These are phyloP conservation scores for Scolanthus callimorphus DNA, from an alignment of 92 coral and sea anemone genomes.

Conservation along the genomic window DNA sequence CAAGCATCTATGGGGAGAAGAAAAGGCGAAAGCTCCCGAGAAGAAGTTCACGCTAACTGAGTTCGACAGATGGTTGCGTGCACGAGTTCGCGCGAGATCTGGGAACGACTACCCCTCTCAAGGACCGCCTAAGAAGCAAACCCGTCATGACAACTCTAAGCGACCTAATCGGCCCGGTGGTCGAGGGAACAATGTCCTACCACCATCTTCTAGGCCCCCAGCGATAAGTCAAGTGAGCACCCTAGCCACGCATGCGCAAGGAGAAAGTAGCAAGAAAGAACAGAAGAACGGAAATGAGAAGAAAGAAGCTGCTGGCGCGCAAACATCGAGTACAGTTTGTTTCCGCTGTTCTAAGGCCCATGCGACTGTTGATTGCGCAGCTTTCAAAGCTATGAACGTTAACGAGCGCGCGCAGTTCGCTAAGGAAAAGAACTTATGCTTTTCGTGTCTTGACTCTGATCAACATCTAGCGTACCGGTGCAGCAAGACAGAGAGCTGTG, in stretches of 20 bases:
- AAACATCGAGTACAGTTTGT: no score
- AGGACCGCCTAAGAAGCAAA: no score
- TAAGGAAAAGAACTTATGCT: constrained; percentile 24
- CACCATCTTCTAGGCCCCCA: no score
- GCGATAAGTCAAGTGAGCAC: no score
- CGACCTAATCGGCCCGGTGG: no score
- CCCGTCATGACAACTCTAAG: no score
- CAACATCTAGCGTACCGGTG: constrained; percentile 45
- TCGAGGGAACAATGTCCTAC: no score
- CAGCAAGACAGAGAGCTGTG: constrained; percentile 17
- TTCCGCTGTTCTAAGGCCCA: constrained; percentile 7
- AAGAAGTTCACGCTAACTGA: constrained; percentile 14
- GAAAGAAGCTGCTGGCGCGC: neutral
- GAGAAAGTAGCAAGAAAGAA: neutral
- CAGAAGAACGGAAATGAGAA: neutral
- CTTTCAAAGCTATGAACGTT: constrained; percentile 15
- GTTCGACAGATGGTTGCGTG: constrained; percentile 32
- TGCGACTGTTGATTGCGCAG: constrained; percentile 9
- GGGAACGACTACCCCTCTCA: no score
- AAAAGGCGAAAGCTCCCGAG: constrained; percentile 9
- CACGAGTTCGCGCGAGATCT: constrained; percentile 36
- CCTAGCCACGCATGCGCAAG: neutral
- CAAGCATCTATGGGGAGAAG: constrained; percentile 43
- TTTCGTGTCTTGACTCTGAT: constrained; percentile 20
- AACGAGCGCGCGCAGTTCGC: constrained; percentile 30